Evolutionary conservation across 2,113 vertebrate genomes (phyloP), one percentile per base, ranked within the genome.

Genomic region (Odocoileus virginianus): DNA sequence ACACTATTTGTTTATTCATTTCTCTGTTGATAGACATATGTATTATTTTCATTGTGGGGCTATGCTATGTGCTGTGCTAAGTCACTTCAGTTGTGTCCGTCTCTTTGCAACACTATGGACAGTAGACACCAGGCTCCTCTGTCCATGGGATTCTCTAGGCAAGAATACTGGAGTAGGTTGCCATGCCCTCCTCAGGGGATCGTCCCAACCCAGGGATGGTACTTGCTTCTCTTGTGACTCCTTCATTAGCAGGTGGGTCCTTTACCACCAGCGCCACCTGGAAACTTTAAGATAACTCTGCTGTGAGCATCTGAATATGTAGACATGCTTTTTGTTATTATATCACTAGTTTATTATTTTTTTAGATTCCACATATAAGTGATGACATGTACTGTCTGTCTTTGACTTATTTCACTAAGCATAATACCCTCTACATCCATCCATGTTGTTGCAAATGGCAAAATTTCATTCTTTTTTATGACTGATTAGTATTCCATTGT

Each of bases 71-170:
- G 10, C 67, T 74, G 21, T 40, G 67, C 36, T 40, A 10, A 40
- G 36, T 40, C 23, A 21, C 21, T 40, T 71, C 36, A 71, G 5
- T 71, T 0, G 2, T 71, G n/a, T 40, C 36, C 0, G 0, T 25
- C 67, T 74, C n/a, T 74, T 74, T 74, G 67, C 36, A 0, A 74
- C 36, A 10, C 67, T 1, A 2, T 74, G 67, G 19, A 23, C 67
- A 23, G 36, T 12, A 36, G 67, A 19, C n/a, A 0, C 67, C 67
- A 40, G n/a, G 36, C 36, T 74, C 61, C 61, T 64, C n/a, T 40
- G 36, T 40, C 67, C 67, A 74, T 40, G 67, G 67, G 67, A 40
- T 40, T 71, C 67, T 71, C 67, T n/a, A 71, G 67, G n/a, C 19
- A 71, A 40, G n/a, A 23, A 40, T 6, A 6, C 67, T 71, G 67